Percentiles rank a stretch among this genome's conserved stretches.
Evolutionary conservation across 2,888 invertebrate species (phyloP).

Genomic region (Latheticus oryzae): DNA sequence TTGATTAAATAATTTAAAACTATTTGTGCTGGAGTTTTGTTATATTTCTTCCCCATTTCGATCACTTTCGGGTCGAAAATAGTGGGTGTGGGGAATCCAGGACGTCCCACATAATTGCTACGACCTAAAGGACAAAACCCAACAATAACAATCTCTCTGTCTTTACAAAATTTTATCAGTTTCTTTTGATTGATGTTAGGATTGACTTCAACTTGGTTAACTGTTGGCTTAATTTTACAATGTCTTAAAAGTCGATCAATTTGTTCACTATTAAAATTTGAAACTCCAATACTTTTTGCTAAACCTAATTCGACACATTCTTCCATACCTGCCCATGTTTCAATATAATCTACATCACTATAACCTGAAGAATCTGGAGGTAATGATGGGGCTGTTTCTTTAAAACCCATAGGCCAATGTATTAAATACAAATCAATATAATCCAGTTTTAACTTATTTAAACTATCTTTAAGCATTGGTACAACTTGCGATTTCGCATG

Average conservation of each 20-base stretch:
- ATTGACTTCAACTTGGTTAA: constrained; percentile 73
- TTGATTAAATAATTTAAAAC: constrained; percentile 74
- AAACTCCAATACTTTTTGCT: constrained; percentile 78
- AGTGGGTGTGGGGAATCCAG: constrained; percentile 68
- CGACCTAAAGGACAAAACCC: constrained; percentile 84
- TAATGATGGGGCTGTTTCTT: constrained; percentile 57
- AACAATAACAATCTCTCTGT: constrained; percentile 73
- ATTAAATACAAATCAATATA: constrained; percentile 62
- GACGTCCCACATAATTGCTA: constrained; percentile 61
- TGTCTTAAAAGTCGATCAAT: constrained; percentile 72
- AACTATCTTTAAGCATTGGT: constrained; percentile 59
- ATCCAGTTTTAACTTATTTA: constrained; percentile 55
- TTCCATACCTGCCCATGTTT: constrained; percentile 82
- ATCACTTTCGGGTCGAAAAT: constrained; percentile 69
- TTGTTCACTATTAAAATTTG: constrained; percentile 82
- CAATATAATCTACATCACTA: constrained; percentile 76
- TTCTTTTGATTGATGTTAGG: constrained; percentile 79
- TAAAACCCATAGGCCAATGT: constrained; percentile 63
- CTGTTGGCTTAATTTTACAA: constrained; percentile 71
- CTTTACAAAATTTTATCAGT: constrained; percentile 75
- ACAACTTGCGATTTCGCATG: constrained; percentile 71
- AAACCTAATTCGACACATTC: constrained; percentile 74
- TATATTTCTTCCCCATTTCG: constrained; percentile 71
- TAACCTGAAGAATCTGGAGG: constrained; percentile 63
- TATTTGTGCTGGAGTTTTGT: constrained; percentile 75